Evolutionary conservation across 1,140 invertebrate species (phyloP).

Genomic region (Eriosoma lanigerum): DNA sequence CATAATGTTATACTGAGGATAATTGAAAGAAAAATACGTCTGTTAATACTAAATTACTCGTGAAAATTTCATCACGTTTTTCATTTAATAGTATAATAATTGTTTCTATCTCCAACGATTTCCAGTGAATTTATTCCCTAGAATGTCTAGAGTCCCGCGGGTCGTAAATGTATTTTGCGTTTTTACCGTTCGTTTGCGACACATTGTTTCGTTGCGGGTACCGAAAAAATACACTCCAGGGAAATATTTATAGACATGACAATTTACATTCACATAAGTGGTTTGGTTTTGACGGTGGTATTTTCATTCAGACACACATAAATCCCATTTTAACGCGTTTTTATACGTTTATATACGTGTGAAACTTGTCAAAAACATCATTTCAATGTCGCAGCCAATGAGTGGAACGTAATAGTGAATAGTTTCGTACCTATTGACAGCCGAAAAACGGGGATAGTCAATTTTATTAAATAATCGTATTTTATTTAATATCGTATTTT

Average conservation of each 20-base stretch:
- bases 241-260: neutral
- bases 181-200: neutral
- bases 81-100: constrained; percentile 7
- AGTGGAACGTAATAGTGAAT: neutral
- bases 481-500: too few relatives aligned
- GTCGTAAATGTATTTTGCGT: neutral
- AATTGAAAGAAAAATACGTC: neutral
- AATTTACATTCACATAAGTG: neutral
- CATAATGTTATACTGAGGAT: too few relatives aligned
- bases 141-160: neutral
- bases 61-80: neutral
- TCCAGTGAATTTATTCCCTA: neutral
- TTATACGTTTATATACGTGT: neutral
- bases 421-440: too few relatives aligned
- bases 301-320: neutral
- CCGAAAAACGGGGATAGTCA: too few relatives aligned
- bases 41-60: neutral
- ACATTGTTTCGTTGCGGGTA: neutral
- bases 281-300: neutral
- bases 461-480: too few relatives aligned
- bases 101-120: neutral
- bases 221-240: neutral
- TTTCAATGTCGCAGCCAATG: neutral
- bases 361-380: constrained; percentile 25
- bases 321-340: neutral